Evolutionary conservation across 1,140 invertebrate species (phyloP), one percentile per base, ranked within the genome.

Genomic region (Chelonus insularis): DNA sequence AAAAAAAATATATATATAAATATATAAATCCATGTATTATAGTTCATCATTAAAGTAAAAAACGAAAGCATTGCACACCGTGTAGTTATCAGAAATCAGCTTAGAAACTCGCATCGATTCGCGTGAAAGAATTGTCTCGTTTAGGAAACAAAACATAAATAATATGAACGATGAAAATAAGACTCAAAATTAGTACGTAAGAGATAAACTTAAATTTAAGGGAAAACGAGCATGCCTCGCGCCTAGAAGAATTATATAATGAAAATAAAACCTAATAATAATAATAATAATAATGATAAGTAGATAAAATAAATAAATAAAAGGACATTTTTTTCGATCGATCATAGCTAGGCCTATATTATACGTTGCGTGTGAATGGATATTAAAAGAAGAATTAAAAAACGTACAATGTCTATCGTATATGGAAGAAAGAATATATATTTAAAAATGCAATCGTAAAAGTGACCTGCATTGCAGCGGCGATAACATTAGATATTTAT

Each of bases 151-250:
- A 39, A 41, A 11, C n/a, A 25, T 48, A 20, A 5, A 36, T 11
- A 52, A 52, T 14, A 52, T 18, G 18, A 25, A 29, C 7, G 23
- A 45, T 29, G 45, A 51, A 52, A 37, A 56, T 16, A 58, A 60
- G 57, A 60, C 57, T 60, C 21, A 52, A 60, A 60, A 60, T 60
- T 60, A 60, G 57, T 51, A 36, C 11, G 18, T 59, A 60, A 60
- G 57, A 7, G 18, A 20, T 18, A 21, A 18, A 23, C 11, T 29
- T 7, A 45, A 25, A 50, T n/a, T 5, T 50, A 25, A 50, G 29
- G 25, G 23, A 5, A 6, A 39, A 39, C n/a, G 37, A 39, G n/a
- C 14, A 7, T 39, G 37, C 14, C 37, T 39, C 8, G 37, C 37
- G 37, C 37, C 37, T 39, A 39, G 37, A 39, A 39, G 14, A 45